Evolutionary conservation across 2,797 vertebrate species (phyloP).

Genomic region (Hephaestus fuliginosus): DNA sequence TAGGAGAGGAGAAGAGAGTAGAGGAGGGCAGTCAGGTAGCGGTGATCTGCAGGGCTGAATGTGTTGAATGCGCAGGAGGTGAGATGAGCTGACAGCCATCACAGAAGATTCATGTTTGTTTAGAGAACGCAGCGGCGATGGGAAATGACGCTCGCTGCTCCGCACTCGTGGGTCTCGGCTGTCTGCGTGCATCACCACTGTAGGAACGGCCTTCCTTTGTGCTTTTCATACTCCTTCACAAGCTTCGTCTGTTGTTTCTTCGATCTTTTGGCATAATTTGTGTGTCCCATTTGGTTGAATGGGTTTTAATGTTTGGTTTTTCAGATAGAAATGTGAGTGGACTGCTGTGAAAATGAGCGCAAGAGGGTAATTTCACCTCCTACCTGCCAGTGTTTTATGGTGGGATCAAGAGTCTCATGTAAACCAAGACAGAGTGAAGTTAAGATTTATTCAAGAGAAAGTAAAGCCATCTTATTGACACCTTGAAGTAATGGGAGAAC

Average conservation of each 20-base stretch:
- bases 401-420: too few relatives aligned
- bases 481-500: too few relatives aligned
- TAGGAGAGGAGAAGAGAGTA: neutral
- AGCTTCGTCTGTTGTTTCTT: neutral
- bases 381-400: too few relatives aligned
- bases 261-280: neutral
- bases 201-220: neutral
- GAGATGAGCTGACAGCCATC: conserved; percentile 34
- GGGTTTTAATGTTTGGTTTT: neutral
- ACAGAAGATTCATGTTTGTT: conserved; percentile 34
- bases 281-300: neutral
- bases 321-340: neutral
- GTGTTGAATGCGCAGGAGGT: conserved; percentile 10
- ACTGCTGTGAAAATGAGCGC: too few relatives aligned
- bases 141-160: conserved; percentile 20
- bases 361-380: too few relatives aligned
- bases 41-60: conserved; percentile 23
- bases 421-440: too few relatives aligned
- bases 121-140: conserved; percentile 8
- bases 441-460: too few relatives aligned
- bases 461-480: too few relatives aligned
- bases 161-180: neutral
- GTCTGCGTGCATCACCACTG: conserved; percentile 7
- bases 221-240: neutral
- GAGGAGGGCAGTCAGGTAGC: neutral